These are phyloP conservation scores for Heterotilapia buettikoferi DNA, from an alignment of 2,113 vertebrate genomes.

Conservation along the genomic window DNA sequence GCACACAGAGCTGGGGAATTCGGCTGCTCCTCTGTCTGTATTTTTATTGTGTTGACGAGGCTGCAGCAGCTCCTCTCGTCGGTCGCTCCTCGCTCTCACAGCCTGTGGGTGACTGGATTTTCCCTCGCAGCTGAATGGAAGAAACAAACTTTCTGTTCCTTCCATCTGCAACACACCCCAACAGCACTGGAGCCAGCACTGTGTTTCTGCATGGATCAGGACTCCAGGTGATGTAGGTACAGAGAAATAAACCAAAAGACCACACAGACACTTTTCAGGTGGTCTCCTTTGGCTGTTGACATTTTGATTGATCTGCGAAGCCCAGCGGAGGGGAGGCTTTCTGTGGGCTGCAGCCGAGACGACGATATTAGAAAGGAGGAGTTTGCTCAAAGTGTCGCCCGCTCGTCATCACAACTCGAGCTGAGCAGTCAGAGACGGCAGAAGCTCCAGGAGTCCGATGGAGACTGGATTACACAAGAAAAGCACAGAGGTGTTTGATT, in stretches of 20 bases:
- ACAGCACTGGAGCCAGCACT: neutral
- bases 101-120: neutral
- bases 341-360: neutral
- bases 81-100: neutral
- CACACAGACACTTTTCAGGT: neutral
- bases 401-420: neutral
- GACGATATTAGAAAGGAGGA: neutral
- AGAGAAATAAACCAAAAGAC: neutral
- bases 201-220: neutral
- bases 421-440: neutral
- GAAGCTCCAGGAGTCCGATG: neutral
- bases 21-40: constrained; percentile 17
- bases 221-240: neutral
- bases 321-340: neutral
- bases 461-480: constrained; percentile 6
- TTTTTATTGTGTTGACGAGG: constrained; percentile 17
- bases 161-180: neutral
- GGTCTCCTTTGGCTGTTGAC: neutral
- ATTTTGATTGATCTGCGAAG: neutral
- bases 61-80: neutral
- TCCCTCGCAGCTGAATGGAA: neutral
- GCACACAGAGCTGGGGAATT: constrained; percentile 32
- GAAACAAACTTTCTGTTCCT: constrained; percentile 12
- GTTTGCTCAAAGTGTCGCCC: neutral
- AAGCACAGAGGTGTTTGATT: neutral